Evolutionary conservation across 1,140 invertebrate genomes (phyloP).

Genomic region (Neotoxoptera formosana): DNA sequence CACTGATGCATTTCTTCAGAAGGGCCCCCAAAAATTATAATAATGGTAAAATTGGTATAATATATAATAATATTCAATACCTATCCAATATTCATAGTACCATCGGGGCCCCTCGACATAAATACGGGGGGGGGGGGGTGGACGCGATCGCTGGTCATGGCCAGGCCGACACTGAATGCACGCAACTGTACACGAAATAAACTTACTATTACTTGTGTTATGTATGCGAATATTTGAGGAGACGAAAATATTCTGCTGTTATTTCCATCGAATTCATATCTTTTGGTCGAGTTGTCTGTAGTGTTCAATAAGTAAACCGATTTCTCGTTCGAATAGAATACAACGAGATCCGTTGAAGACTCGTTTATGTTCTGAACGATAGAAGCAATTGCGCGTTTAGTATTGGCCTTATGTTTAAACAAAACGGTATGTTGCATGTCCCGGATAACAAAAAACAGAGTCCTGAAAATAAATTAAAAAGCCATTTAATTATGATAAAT

Average conservation of each 20-base stretch:
- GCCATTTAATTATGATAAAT: background rate
- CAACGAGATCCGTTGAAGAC: background rate
- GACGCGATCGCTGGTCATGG: too few relatives aligned
- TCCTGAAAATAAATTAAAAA: background rate
- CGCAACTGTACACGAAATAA: background rate
- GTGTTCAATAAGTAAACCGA: background rate
- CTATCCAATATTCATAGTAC: too few relatives aligned
- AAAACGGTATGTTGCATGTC: background rate
- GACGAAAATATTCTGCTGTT: background rate
- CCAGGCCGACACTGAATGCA: too few relatives aligned
- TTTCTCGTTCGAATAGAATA: background rate
- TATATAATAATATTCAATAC: too few relatives aligned
- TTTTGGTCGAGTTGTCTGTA: accelerated
- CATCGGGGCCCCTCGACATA: too few relatives aligned
- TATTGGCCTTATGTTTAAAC: too few relatives aligned
- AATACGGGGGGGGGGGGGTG: too few relatives aligned
- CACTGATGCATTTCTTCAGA: too few relatives aligned
- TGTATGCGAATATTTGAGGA: background rate
- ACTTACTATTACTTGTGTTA: background rate
- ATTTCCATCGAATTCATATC: background rate
- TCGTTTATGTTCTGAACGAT: background rate
- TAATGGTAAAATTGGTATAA: too few relatives aligned
- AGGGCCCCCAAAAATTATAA: too few relatives aligned
- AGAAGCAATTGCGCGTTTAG: too few relatives aligned
- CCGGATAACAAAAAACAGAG: background rate